These are phyloP conservation scores for Nemopilema nomurai DNA, from an alignment of 30 jellyfish, hydroid and myxozoan species.

Conservation along the genomic window DNA sequence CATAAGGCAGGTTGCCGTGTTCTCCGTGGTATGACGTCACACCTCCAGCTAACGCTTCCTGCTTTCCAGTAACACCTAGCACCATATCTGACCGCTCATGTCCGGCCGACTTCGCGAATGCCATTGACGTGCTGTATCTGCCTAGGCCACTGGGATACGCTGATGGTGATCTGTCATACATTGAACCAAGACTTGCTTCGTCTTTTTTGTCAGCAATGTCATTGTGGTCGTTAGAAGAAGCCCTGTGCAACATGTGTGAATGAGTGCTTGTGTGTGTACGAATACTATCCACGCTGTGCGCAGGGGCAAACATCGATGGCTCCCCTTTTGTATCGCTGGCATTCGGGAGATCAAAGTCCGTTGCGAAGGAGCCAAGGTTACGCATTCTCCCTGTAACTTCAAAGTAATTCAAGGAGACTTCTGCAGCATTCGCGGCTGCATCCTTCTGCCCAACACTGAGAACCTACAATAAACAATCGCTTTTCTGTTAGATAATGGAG, in stretches of 20 bases:
- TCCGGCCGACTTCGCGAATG: conserved; percentile 1
- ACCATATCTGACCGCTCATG: conserved; percentile 14
- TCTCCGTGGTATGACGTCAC: conserved; percentile 11
- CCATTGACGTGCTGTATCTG: conserved; percentile 26
- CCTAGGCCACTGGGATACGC: neutral
- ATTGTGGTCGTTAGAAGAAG: neutral
- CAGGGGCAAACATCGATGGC: neutral
- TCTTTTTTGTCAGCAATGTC: neutral
- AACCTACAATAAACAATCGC: neutral
- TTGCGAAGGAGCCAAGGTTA: neutral
- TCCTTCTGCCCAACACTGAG: neutral
- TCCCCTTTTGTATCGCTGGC: neutral
- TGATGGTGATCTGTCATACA: too few species aligned
- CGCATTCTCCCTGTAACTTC: neutral
- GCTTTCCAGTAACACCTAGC: conserved; percentile 16
- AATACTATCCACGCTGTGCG: neutral
- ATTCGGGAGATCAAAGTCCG: too few species aligned
- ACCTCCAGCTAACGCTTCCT: conserved; percentile 13
- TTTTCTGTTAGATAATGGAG: too few species aligned
- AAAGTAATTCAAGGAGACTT: neutral
- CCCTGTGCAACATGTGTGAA: neutral
- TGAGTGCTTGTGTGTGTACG: neutral
- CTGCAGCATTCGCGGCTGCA: neutral
- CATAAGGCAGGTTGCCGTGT: neutral
- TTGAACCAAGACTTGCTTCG: neutral